phyloP scores from a whole-genome alignment of 2,888 invertebrate species.

The Standfussiana lucernea region DNA sequence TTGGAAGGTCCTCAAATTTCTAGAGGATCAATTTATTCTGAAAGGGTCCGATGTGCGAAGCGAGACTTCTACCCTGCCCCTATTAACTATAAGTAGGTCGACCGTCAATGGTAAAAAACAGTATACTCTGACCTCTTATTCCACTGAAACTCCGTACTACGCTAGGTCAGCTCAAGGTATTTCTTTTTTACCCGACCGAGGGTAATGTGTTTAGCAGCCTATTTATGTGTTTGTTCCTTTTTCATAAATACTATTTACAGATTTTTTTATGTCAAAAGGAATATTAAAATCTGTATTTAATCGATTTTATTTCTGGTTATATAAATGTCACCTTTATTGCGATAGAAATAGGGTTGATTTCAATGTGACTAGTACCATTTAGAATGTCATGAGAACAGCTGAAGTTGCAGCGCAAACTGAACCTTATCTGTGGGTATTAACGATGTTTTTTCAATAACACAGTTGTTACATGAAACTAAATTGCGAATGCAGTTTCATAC shows the following conservation, averaged over 20 bases:
- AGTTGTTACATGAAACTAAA: background rate
- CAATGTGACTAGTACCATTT: background rate
- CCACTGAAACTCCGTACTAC: background rate
- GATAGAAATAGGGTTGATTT: background rate
- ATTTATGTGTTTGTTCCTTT: too few species aligned
- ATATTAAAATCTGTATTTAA: background rate
- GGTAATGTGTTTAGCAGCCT: too few species aligned
- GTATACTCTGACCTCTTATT: background rate
- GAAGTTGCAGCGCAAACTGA: constrained; percentile 1
- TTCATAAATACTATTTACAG: too few species aligned
- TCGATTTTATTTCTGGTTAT: background rate
- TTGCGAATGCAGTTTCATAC: background rate
- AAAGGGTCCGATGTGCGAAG: background rate
- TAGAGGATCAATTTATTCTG: background rate
- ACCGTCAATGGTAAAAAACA: background rate
- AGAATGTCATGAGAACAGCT: background rate
- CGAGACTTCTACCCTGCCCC: background rate
- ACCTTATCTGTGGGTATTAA: background rate
- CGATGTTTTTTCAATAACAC: background rate
- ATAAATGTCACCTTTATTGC: background rate
- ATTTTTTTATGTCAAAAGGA: background rate
- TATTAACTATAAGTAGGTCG: background rate
- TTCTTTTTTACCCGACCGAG: too few species aligned
- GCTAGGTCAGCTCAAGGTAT: background rate
- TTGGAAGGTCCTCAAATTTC: background rate